phyloP scores from a whole-genome alignment of 2,888 invertebrate species.

The Harpalus rufipes region DNA sequence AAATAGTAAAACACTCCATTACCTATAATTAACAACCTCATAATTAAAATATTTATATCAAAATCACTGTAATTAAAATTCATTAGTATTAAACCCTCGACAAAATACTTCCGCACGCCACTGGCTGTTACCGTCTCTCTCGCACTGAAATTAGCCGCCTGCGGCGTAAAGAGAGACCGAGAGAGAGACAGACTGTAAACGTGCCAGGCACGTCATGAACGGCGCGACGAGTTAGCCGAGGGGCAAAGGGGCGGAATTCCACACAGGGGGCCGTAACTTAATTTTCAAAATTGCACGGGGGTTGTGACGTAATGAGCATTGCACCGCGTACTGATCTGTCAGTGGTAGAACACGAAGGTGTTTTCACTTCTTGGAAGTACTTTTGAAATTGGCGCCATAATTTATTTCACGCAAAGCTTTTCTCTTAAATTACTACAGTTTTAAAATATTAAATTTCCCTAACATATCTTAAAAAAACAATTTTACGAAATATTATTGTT shows the following conservation, averaged over 20 bases:
- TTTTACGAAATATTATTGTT: too few species aligned
- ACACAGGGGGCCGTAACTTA: conserved; percentile 46
- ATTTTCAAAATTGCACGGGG: conserved; percentile 59
- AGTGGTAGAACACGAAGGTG: background rate
- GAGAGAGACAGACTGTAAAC: conserved; percentile 32
- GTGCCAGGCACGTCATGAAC: conserved; percentile 9
- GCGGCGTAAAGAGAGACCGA: conserved; percentile 48
- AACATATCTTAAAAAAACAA: too few species aligned
- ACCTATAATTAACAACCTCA: conserved; percentile 10
- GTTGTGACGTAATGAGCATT: conserved; percentile 31
- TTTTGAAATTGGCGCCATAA: too few species aligned
- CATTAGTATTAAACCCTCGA: background rate
- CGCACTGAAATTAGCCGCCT: conserved; percentile 23
- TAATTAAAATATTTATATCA: conserved; percentile 18
- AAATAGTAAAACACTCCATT: conserved; percentile 17
- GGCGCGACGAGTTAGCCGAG: background rate
- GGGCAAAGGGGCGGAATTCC: conserved; percentile 1
- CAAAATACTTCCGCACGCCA: conserved; percentile 19
- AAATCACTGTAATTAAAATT: conserved; percentile 30
- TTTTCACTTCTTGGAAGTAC: conserved; percentile 2
- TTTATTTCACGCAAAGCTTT: too few species aligned
- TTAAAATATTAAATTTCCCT: too few species aligned
- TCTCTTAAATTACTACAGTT: too few species aligned
- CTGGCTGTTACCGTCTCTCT: conserved; percentile 7
- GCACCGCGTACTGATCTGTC: conserved; percentile 12